Conservation (phyloP, 2,888 invertebrate species). For the Nemurella pictetii region DNA sequence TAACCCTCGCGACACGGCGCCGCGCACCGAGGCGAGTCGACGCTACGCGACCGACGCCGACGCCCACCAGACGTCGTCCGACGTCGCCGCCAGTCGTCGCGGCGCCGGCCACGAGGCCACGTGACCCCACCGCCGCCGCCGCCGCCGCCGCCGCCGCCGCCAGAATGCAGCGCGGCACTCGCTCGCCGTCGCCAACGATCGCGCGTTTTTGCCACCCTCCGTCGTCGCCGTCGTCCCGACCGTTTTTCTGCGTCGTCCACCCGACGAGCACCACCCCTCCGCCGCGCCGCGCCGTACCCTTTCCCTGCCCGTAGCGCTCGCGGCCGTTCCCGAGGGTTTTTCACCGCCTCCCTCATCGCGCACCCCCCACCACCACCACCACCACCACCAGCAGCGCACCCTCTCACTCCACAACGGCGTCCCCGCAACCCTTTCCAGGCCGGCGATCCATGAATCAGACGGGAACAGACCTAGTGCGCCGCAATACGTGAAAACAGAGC, state of each 20-base stretch:
- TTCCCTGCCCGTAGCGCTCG: slow-evolving; percentile 20
- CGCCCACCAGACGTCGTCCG: slow-evolving; percentile 8
- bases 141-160: too few relatives aligned
- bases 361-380: slow-evolving; percentile 14
- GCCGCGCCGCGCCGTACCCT: not conserved
- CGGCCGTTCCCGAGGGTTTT: slow-evolving; percentile 34
- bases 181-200: slow-evolving; percentile 17
- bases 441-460: slow-evolving; percentile 38
- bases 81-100: slow-evolving; percentile 5
- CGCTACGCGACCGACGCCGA: not conserved
- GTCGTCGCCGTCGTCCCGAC: not conserved
- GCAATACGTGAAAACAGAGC: slow-evolving; percentile 28
- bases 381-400: not conserved
- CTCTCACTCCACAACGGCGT: not conserved
- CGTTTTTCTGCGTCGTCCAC: slow-evolving; percentile 19
- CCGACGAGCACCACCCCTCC: slow-evolving; percentile 15
- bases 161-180: slow-evolving; percentile 22
- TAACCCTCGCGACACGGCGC: not conserved
- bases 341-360: slow-evolving; percentile 30
- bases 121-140: not conserved
- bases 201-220: slow-evolving; percentile 13
- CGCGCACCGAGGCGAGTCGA: not conserved
- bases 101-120: not conserved
- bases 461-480: slow-evolving; percentile 33
- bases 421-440: not conserved